Base-by-base conservation (phyloP, 2,888 invertebrate genomes). In the Papilio gigon region DNA sequence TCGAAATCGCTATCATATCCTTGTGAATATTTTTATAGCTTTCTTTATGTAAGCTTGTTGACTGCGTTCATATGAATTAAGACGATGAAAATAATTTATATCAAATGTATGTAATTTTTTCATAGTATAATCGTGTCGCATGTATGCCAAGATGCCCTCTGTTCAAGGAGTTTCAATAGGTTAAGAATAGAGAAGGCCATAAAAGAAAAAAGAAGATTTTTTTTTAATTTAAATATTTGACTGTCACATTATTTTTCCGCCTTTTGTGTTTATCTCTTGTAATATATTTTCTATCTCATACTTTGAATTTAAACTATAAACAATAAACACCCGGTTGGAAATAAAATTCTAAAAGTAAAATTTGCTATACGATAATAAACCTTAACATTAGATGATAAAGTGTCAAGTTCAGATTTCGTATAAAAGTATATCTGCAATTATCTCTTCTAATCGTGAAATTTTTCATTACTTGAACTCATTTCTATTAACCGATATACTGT, bases 371-470 rank as follows among this genome's bases (percentile, higher is more conserved):
- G 50, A 75, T 67, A 74, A 70, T 71, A 60, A 66, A 74, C 76
- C 72, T 76, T 77, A 74, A 20, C 1, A 0, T 0, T 14, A 8
- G 0, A 0, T 0, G 0, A 71, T 77, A 78, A 72, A 77, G 78
- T 66, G 56, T 62, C 70, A 74, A 71, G 4, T 22, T 12, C 11
- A n/a, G 61, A n/a, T n/a, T n/a, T n/a, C n/a, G 72, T 79, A 78
- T 84, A 84, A 83, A 85, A 80, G 83, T 86, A 86, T 71, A 80
- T 78, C 78, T 75, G 74, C 75, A 80, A 82, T 83, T 83, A 82
- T 82, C 81, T 84, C 82, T 75, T 75, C 77, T 84, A 84, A 87
- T 86, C 86, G 84, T 87, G 84, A 85, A 85, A 84, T 84, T 81
- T 81, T 83, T 82, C 75, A 78, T 78, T 69, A 61, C 61, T 44